Evolutionary conservation across 2,797 vertebrate species (phyloP).

Genomic region (Onychomys arenicola): DNA sequence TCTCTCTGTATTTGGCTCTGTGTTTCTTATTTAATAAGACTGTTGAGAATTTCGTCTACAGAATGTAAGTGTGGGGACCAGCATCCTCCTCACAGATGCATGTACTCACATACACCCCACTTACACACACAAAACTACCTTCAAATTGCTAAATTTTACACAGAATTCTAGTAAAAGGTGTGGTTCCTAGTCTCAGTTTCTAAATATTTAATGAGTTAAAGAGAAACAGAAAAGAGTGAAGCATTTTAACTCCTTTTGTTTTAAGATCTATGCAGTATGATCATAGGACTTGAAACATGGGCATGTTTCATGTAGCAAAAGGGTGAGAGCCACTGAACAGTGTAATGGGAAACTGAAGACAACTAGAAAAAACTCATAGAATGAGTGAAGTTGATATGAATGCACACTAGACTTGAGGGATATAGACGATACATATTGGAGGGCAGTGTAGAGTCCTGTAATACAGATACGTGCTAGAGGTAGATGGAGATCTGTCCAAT

Average conservation of each 20-base stretch:
- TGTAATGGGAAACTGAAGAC: not conserved
- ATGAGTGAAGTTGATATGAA: not conserved
- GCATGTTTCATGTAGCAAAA: not conserved
- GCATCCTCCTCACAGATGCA: not conserved
- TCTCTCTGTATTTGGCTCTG: no score
- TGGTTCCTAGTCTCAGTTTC: not conserved
- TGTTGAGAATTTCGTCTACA: no score
- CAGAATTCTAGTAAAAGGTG: not conserved
- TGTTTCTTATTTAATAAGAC: no score
- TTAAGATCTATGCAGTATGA: not conserved
- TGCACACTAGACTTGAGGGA: no score
- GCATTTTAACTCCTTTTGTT: not conserved
- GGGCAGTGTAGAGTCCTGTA: no score
- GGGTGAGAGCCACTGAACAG: not conserved
- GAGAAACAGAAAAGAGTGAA: not conserved
- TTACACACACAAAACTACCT: not conserved
- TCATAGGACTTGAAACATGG: not conserved
- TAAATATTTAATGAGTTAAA: conserved; percentile 39
- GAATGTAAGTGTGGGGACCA: not conserved
- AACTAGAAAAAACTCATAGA: not conserved
- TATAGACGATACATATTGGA: no score
- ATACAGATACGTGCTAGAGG: not conserved
- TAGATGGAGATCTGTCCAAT: not conserved
- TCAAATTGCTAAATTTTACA: not conserved
- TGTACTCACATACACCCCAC: not conserved